These are phyloP conservation scores for Pogonomyrmex barbatus DNA, from an alignment of 1,140 invertebrate species.

Conservation along the genomic window DNA sequence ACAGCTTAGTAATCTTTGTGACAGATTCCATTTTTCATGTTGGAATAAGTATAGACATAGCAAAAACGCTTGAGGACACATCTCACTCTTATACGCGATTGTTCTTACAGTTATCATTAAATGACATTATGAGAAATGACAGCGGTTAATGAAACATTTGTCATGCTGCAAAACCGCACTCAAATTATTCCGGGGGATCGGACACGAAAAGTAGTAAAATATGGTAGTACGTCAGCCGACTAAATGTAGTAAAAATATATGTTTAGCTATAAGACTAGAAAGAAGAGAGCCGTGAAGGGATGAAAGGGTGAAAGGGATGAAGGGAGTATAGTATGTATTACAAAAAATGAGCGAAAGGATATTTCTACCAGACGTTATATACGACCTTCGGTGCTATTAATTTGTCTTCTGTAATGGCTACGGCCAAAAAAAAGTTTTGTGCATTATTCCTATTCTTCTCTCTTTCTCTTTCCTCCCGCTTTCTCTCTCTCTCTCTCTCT, in stretches of 20 bases:
- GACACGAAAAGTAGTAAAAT: constrained; percentile 41
- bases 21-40: constrained; percentile 34
- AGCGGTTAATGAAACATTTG: constrained; percentile 56
- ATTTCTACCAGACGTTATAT: constrained; percentile 27
- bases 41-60: constrained; percentile 9
- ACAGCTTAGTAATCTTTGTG: neutral
- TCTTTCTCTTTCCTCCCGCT: neutral
- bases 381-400: constrained; percentile 32
- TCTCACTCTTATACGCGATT: constrained; percentile 1
- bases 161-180: constrained; percentile 32
- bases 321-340: neutral
- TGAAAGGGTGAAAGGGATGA: neutral
- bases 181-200: constrained; percentile 36
- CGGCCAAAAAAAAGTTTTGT: constrained; percentile 59
- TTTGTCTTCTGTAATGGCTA: constrained; percentile 50
- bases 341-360: constrained; percentile 41
- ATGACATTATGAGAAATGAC: constrained; percentile 53
- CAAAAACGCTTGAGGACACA: constrained; percentile 18
- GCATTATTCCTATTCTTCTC: constrained; percentile 45
- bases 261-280: constrained; percentile 34
- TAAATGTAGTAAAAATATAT: constrained; percentile 61
- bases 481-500: neutral
- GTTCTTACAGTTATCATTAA: constrained; percentile 16
- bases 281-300: neutral
- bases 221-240: constrained; percentile 28